These are phyloP conservation scores for Holacanthus passer DNA, from an alignment of 2,113 vertebrate genomes.

Conservation along the genomic window DNA sequence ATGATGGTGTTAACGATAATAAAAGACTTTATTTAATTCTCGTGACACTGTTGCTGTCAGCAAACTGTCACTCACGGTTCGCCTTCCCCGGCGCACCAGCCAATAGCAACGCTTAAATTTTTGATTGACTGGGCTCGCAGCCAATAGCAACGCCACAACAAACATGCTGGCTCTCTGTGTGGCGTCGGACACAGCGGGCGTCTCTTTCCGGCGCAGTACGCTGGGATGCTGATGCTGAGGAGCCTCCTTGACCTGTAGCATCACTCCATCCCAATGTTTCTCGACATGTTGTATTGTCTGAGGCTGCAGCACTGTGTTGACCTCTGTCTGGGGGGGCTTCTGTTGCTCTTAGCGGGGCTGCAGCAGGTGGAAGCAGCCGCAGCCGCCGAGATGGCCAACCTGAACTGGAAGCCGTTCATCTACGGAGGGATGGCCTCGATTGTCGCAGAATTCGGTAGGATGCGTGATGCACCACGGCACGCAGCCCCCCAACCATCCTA, in stretches of 20 bases:
- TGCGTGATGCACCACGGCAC: slow-evolving; percentile 75
- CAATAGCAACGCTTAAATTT: slow-evolving; percentile 42
- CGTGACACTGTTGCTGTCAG: slow-evolving; percentile 54
- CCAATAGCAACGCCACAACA: slow-evolving; percentile 66
- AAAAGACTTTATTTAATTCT: slow-evolving; percentile 37
- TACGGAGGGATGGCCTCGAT: slow-evolving; percentile 97
- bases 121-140: slow-evolving; percentile 57
- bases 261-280: slow-evolving; percentile 33
- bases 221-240: slow-evolving; percentile 78
- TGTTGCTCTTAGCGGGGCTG: slow-evolving; percentile 84
- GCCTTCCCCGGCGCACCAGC: background rate
- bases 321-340: slow-evolving; percentile 73
- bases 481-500: background rate
- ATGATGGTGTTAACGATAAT: background rate
- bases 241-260: slow-evolving; percentile 49
- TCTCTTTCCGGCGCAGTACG: slow-evolving; percentile 82
- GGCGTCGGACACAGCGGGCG: slow-evolving; percentile 33
- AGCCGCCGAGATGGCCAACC: slow-evolving; percentile 88
- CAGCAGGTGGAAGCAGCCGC: slow-evolving; percentile 85
- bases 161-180: slow-evolving; percentile 36
- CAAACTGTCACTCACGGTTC: background rate
- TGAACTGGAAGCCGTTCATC: slow-evolving; percentile 98
- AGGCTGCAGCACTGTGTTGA: slow-evolving; percentile 78
- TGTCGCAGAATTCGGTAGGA: slow-evolving; percentile 93
- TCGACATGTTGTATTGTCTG: slow-evolving; percentile 76